Evolutionary conservation across 2,888 invertebrate species (phyloP).

Genomic region (Petrolisthes manimaculis): DNA sequence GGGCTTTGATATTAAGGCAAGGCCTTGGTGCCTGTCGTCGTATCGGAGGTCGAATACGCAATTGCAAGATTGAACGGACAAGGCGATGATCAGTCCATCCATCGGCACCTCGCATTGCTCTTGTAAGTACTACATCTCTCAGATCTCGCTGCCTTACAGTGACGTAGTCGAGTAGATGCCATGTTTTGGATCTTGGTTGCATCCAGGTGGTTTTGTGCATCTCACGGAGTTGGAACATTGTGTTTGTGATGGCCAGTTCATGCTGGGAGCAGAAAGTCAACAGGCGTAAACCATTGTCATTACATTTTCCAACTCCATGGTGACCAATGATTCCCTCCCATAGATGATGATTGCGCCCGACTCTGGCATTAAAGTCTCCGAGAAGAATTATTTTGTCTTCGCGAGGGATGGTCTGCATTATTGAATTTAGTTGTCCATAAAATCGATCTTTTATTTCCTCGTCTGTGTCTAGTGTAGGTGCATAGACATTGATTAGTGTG

Average conservation of each 20-base stretch:
- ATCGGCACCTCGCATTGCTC: not conserved
- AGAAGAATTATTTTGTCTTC: not conserved
- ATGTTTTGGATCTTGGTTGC: not conserved
- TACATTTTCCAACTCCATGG: not conserved
- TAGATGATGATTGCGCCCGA: not conserved
- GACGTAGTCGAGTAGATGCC: not conserved
- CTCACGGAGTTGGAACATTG: not conserved
- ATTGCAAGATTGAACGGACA: not conserved
- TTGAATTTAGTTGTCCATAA: too few relatives aligned
- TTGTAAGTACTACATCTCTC: not conserved
- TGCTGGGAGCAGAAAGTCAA: not conserved
- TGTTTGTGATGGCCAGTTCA: not conserved
- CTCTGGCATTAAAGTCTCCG: too few relatives aligned
- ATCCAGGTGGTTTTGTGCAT: not conserved
- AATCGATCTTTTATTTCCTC: too few relatives aligned
- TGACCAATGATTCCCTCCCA: not conserved
- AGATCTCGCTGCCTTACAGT: not conserved
- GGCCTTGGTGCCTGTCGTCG: too few relatives aligned
- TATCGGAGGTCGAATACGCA: not conserved
- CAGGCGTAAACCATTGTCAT: not conserved
- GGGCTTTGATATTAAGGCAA: too few relatives aligned
- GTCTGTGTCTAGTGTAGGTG: not conserved
- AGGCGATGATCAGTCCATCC: constrained; percentile 17
- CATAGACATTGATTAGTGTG: not conserved
- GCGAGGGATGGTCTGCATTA: not conserved